Conservation (phyloP, 2,797 vertebrate species). For the Microctenopoma steveboyesi region DNA sequence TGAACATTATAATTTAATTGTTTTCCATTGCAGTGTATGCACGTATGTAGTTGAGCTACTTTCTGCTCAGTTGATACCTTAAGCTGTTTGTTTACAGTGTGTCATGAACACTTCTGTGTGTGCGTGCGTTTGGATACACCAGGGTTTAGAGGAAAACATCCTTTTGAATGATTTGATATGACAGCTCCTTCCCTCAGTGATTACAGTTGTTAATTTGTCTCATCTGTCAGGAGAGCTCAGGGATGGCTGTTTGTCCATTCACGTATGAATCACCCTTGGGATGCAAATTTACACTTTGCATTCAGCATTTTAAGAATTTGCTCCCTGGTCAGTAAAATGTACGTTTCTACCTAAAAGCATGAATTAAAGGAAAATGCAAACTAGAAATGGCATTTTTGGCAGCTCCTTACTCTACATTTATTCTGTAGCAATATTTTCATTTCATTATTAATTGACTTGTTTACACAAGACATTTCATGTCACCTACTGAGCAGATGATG, state of each 20-base stretch:
- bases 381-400: constrained; percentile 3
- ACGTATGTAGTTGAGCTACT: neutral
- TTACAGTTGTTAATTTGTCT: constrained; percentile 75
- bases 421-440: neutral
- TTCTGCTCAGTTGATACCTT: constrained; percentile 22
- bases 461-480: constrained; percentile 7
- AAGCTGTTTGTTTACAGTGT: constrained; percentile 28
- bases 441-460: neutral
- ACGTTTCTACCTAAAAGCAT: constrained; percentile 30
- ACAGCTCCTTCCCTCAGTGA: constrained; percentile 66
- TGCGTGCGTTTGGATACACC: constrained; percentile 1
- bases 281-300: constrained; percentile 53
- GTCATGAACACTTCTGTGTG: neutral
- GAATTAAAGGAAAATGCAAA: constrained; percentile 5
- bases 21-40: neutral
- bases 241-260: constrained; percentile 62
- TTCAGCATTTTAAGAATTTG: constrained; percentile 45
- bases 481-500: neutral
- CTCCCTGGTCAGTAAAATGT: constrained; percentile 41
- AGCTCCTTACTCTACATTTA: neutral
- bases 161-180: constrained; percentile 60
- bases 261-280: constrained; percentile 51
- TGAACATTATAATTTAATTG: neutral
- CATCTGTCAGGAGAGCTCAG: constrained; percentile 66
- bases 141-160: constrained; percentile 36